phyloP scores from a whole-genome alignment of 2,113 vertebrate species.

The Chunga burmeisteri region DNA sequence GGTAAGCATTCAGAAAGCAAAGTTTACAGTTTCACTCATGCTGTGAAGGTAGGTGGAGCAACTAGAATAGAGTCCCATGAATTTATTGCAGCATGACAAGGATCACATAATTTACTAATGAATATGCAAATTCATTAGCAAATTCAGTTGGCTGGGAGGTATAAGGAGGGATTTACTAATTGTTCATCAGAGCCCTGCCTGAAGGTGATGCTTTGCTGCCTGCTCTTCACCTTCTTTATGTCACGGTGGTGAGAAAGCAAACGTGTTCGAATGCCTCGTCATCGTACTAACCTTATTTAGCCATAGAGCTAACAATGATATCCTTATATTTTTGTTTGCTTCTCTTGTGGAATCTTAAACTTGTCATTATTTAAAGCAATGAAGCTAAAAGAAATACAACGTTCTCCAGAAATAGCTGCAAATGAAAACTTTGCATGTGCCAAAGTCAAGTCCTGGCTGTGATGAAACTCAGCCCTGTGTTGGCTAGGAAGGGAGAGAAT shows the following conservation, averaged over 20 bases:
- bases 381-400: not conserved
- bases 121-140: not conserved
- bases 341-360: not conserved
- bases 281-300: fast-evolving
- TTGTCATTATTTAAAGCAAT: not conserved
- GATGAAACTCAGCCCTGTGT: not conserved
- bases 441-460: not conserved
- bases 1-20: not conserved
- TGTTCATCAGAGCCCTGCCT: not conserved
- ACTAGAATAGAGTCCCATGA: too few species aligned
- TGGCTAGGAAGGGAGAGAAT: not conserved
- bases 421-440: not conserved
- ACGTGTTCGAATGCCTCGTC: fast-evolving
- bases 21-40: not conserved
- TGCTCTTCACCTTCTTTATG: not conserved
- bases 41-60: not conserved
- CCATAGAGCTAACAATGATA: not conserved
- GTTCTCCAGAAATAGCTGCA: not conserved
- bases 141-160: not conserved
- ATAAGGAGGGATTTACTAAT: not conserved
- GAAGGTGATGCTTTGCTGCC: not conserved
- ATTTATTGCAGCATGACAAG: not conserved
- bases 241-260: not conserved
- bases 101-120: not conserved
- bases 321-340: not conserved